Conservation (phyloP, 2,113 vertebrate genomes). For the Romanogobio albipinnatus region DNA sequence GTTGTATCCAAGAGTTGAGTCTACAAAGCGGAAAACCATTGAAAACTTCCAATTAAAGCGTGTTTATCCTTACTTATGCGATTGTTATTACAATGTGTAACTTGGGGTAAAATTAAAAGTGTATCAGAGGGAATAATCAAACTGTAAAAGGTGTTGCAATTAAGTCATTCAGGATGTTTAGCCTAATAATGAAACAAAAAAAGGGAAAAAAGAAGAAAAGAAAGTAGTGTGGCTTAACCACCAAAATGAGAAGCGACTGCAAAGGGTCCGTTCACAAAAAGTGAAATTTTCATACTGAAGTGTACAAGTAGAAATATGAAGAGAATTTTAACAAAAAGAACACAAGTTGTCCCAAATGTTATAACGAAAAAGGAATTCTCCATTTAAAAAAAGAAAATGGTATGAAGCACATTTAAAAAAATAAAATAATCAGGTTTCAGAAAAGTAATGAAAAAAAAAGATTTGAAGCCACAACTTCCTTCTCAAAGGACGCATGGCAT, state of each 20-base stretch:
- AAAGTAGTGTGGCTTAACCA: not conserved
- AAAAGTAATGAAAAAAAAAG: not conserved
- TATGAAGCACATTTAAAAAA: not conserved
- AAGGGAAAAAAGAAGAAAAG: rapidly evolving
- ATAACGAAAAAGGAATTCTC: not conserved
- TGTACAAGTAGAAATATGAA: not conserved
- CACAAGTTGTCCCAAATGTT: not conserved
- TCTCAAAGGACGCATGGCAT: not conserved
- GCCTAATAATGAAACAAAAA: too few species aligned
- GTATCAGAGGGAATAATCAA: not conserved
- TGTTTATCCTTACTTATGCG: not conserved
- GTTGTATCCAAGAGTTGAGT: not conserved
- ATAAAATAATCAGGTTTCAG: not conserved
- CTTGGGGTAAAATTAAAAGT: not conserved
- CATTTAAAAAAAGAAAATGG: not conserved
- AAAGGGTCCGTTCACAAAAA: not conserved
- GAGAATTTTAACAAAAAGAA: not conserved
- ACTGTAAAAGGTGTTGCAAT: not conserved
- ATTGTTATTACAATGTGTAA: not conserved
- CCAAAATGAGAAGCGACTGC: not conserved
- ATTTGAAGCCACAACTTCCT: not conserved
- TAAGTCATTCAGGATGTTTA: not conserved
- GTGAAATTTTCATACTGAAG: not conserved
- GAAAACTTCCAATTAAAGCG: not conserved
- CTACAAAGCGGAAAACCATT: not conserved